These are phyloP conservation scores for Melipona quadrifasciata DNA, from an alignment of 1,140 invertebrate species.

Conservation along the genomic window DNA sequence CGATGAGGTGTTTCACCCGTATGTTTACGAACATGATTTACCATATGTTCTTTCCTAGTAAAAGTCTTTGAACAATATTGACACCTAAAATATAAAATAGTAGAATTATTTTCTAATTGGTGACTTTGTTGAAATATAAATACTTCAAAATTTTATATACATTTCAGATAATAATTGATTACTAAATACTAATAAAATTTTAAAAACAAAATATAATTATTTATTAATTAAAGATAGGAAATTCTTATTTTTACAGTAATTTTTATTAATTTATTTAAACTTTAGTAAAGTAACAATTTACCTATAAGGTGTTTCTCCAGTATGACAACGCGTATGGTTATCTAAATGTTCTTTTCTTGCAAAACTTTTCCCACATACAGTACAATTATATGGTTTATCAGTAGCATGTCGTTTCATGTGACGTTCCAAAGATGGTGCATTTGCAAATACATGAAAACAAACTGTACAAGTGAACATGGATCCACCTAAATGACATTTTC, in stretches of 20 bases:
- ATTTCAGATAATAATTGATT: neutral
- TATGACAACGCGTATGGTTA: constrained; percentile 91
- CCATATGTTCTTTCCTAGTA: constrained; percentile 86
- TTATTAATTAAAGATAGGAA: neutral
- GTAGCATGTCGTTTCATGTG: constrained; percentile 90
- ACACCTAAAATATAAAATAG: constrained; percentile 76
- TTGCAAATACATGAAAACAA: constrained; percentile 89
- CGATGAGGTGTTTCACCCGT: constrained; percentile 89
- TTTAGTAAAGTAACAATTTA: constrained; percentile 64
- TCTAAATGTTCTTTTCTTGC: constrained; percentile 92
- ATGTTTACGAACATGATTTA: constrained; percentile 87
- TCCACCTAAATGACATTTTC: constrained; percentile 90
- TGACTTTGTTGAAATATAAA: neutral
- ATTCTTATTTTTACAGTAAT: neutral
- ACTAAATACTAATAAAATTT: neutral
- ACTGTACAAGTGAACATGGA: constrained; percentile 88
- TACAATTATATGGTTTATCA: constrained; percentile 91
- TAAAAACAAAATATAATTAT: neutral
- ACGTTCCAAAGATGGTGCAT: constrained; percentile 86
- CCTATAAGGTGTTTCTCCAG: constrained; percentile 91
- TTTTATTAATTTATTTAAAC: neutral
- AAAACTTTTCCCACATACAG: constrained; percentile 93
- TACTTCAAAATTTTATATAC: neutral
- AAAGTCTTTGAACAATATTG: constrained; percentile 87
- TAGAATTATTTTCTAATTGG: neutral